Base-by-base conservation (phyloP, 2,888 invertebrate species). In the Horisme vitalbata region DNA sequence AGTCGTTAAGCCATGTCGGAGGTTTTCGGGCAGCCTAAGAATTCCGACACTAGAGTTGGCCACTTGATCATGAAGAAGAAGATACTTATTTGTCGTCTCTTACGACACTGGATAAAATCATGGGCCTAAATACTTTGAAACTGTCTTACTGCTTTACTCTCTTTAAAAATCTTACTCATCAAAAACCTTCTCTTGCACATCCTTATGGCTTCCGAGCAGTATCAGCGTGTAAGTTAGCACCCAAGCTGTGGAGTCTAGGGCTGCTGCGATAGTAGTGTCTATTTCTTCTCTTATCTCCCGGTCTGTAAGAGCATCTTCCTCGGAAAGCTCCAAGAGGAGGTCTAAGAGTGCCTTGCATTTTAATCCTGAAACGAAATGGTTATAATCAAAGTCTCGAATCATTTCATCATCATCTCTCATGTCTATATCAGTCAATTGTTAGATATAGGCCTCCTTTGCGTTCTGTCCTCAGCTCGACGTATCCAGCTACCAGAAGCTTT, bases 161-260 rank as follows among this genome's bases (percentile, higher is more conserved):
- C 1, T 3, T 11, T 1, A 8, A 3, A 8, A 8, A 7, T 26
- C 61, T 55, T 26, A 63, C 66, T 64, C 63, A 23, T 51, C 47
- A 27, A 41, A 55, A 23, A 63, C 39, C 12, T 58, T 64, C 23
- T 55, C 55, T 39, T 65, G 63, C 0, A 57, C 33, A 1, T 59
- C 41, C 13, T 53, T 61, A 27, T 66, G 52, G 0, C 57, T 55
- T 7, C 63, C 66, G 0, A 65, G 28, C 18, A 50, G 12, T 36
- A 57, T 45, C 41, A 63, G 45, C 4, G 55, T 41, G 11, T 54
- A 61, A n/a, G 55, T 51, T 4, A 65, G 10, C 4, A 55, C 36
- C 28, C 55, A 54, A 41, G 61, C 48, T 2, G 58, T 56, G 0
- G 65, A 59, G 8, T 65, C 65, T 8, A 58, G 46, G 0, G 57